Evolutionary conservation across 2,113 vertebrate genomes (phyloP).

Genomic region (Scophthalmus maximus): DNA sequence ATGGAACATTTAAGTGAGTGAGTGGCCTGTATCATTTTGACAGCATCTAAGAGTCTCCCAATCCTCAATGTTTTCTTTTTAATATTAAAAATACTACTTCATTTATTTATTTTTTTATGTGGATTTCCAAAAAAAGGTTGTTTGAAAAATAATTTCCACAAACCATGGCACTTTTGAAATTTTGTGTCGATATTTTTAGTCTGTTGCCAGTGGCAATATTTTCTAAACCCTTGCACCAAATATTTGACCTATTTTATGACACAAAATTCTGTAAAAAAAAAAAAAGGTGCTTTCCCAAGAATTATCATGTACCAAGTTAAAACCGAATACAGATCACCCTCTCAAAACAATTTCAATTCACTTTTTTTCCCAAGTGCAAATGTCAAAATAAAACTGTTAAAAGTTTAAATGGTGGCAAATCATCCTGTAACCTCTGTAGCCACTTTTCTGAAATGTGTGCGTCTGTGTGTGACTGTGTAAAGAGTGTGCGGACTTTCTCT

Average conservation of each 20-base stretch:
- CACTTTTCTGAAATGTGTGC: neutral
- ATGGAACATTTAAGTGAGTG: conserved; percentile 26
- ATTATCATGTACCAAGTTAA: neutral
- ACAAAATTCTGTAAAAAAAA: neutral
- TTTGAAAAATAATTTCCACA: neutral
- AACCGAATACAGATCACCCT: neutral
- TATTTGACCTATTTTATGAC: neutral
- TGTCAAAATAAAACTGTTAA: neutral
- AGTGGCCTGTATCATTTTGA: conserved; percentile 41
- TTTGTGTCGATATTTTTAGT: conserved; percentile 18
- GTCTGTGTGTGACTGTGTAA: neutral
- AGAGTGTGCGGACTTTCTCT: neutral
- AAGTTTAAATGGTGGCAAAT: neutral
- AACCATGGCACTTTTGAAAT: neutral
- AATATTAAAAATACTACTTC: neutral
- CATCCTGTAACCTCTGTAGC: neutral
- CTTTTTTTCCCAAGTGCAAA: neutral
- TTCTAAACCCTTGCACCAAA: neutral
- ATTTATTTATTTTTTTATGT: neutral
- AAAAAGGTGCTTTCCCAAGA: neutral
- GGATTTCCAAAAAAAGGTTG: neutral
- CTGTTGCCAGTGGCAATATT: neutral
- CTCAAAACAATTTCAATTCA: neutral
- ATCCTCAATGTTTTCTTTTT: conserved; percentile 18
- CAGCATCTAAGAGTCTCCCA: neutral